Percentiles rank a stretch among this genome's conserved stretches.
Conservation (phyloP, 92 coral and sea anemone genomes). For the Parazoanthus atlanticus region DNA sequence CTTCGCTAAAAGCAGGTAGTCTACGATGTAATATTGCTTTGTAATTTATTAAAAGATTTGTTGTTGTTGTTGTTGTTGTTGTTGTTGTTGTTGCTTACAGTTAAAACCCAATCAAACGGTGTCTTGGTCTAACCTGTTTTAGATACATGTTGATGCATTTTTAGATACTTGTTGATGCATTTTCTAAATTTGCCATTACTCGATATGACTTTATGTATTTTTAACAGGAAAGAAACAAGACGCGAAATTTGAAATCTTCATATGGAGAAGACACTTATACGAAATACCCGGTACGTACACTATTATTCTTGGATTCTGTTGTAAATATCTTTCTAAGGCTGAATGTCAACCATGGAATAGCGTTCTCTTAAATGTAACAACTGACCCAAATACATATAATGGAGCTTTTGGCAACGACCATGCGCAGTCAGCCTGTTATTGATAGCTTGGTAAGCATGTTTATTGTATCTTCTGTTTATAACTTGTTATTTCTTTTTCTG, state of each 20-base stretch:
- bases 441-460: background rate
- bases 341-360: too few relatives aligned
- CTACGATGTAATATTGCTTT: too few relatives aligned
- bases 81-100: background rate
- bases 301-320: too few relatives aligned
- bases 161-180: background rate
- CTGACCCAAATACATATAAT: too few relatives aligned
- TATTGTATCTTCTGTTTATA: background rate
- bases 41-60: too few relatives aligned
- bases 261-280: slow-evolving; percentile 19
- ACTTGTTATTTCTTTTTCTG: background rate
- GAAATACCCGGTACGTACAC: slow-evolving; percentile 23
- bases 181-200: background rate
- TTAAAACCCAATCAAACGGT: background rate
- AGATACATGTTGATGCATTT: background rate
- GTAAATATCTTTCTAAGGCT: too few relatives aligned
- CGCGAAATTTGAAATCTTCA: background rate
- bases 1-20: too few relatives aligned
- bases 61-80: too few relatives aligned
- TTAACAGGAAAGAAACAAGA: background rate
- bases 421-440: background rate
- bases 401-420: background rate
- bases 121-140: too few relatives aligned
- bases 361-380: too few relatives aligned
- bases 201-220: background rate